Base-by-base conservation (phyloP, 2,888 invertebrate genomes). In the Spialia ferax region DNA sequence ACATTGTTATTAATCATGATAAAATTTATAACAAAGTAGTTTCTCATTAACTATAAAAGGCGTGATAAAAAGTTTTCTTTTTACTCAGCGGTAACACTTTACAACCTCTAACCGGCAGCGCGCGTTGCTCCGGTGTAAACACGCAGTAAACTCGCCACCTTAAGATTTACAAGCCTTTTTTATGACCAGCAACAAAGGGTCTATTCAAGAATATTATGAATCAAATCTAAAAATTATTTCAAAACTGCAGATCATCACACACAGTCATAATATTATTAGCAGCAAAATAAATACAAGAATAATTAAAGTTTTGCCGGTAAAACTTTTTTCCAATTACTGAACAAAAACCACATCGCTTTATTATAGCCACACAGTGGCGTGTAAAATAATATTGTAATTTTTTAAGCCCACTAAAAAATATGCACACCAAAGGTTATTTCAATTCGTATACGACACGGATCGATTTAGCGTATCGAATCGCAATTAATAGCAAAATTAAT, bases 141-240 rank as follows among this genome's bases (percentile, higher is more conserved):
- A 83, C 79, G 76, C 77, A 78, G 77, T 80, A 76, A 81, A 77
- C 45, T 22, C 74, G 74, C 71, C 77, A 73, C 78, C 75, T 76
- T 81, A 82, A 81, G 79, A 84, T 85, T 82, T 80, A 82, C 78
- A 79, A 82, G 15, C 26, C 11, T 52, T 52, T 11, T 52, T 48
- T 48, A 48, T 20, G 48, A 52, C 26, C 23, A 26, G 52, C 52
- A 52, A 48, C 52, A 52, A 52, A 52, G 23, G 52, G 22, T n/a
- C 23, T 23, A 52, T 45, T 20, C 23, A 26, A 20, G 26, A 26
- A 23, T n/a, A n/a, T n/a, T n/a, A 22, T 52, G 22, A 52, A 52
- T 26, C 23, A 52, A 23, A n/a, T 23, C 11, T 7, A 2, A 8
- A 8, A 7, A n/a, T 4, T 48, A 20, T 3, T 20, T 38, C n/a